Conservation (phyloP, 2,888 invertebrate genomes). For the Drosophila merina region DNA sequence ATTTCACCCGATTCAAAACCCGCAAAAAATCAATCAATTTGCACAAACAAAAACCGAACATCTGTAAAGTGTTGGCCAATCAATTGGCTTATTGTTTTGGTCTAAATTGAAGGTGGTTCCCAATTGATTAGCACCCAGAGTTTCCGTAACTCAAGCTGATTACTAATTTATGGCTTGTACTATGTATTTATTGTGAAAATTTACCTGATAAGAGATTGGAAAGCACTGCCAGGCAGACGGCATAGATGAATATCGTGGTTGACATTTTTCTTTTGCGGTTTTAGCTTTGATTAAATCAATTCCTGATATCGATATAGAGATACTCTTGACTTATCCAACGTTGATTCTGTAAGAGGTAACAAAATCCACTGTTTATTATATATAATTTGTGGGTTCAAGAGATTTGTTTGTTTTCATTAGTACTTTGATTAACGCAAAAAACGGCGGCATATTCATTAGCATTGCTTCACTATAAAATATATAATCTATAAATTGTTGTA, state of each 20-base stretch:
- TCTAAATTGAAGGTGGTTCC: slow-evolving; percentile 16
- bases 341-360: slow-evolving; percentile 20
- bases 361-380: slow-evolving; percentile 9
- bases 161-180: background rate
- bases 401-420: slow-evolving; percentile 17
- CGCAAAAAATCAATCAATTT: slow-evolving; percentile 35
- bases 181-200: slow-evolving; percentile 14
- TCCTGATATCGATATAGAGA: slow-evolving; percentile 3
- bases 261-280: slow-evolving; percentile 53
- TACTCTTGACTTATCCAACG: slow-evolving; percentile 8
- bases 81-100: slow-evolving; percentile 25
- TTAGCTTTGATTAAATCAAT: slow-evolving; percentile 20
- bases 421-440: slow-evolving; percentile 30
- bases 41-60: slow-evolving; percentile 19
- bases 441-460: slow-evolving; percentile 22
- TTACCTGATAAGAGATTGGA: slow-evolving; percentile 81
- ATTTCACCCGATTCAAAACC: slow-evolving; percentile 4
- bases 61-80: slow-evolving; percentile 23
- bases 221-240: slow-evolving; percentile 71
- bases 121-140: slow-evolving; percentile 31
- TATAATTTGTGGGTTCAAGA: slow-evolving; percentile 11
- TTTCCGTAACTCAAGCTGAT: background rate
- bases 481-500: slow-evolving; percentile 21
- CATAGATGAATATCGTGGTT: slow-evolving; percentile 53
- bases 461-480: slow-evolving; percentile 28